These are phyloP conservation scores for Arrhopalites spinosus DNA, from an alignment of 2,888 invertebrate species.

Conservation along the genomic window DNA sequence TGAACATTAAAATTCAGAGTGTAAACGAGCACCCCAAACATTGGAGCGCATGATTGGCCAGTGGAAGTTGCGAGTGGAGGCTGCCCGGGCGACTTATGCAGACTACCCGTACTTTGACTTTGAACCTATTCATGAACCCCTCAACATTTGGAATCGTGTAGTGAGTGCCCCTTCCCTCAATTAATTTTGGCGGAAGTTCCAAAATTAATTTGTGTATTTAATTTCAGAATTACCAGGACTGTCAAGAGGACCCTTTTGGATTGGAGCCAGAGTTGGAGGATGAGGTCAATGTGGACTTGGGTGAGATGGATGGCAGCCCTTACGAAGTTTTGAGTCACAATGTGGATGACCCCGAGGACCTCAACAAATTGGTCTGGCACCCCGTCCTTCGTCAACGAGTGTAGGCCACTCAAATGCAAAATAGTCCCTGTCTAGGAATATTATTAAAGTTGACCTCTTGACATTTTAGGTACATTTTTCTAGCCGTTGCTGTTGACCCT, in stretches of 20 bases:
- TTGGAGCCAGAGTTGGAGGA: background rate
- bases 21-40: conserved; percentile 23
- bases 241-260: background rate
- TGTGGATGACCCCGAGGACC: background rate
- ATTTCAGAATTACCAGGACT: background rate
- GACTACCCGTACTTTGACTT: conserved; percentile 27
- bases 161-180: no score
- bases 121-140: conserved; percentile 21
- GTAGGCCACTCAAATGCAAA: conserved; percentile 17
- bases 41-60: conserved; percentile 22
- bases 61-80: conserved; percentile 42
- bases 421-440: background rate
- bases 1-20: conserved; percentile 8
- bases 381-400: conserved; percentile 22
- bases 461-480: conserved; percentile 42
- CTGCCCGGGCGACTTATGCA: background rate
- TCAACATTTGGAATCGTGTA: conserved; percentile 44
- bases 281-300: background rate
- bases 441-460: no score
- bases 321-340: conserved; percentile 32
- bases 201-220: no score
- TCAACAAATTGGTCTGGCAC: conserved; percentile 33
- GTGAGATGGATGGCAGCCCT: background rate
- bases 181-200: no score
- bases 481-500: conserved; percentile 46